phyloP scores from a whole-genome alignment of 2,113 vertebrate genomes.

The Channa argus region DNA sequence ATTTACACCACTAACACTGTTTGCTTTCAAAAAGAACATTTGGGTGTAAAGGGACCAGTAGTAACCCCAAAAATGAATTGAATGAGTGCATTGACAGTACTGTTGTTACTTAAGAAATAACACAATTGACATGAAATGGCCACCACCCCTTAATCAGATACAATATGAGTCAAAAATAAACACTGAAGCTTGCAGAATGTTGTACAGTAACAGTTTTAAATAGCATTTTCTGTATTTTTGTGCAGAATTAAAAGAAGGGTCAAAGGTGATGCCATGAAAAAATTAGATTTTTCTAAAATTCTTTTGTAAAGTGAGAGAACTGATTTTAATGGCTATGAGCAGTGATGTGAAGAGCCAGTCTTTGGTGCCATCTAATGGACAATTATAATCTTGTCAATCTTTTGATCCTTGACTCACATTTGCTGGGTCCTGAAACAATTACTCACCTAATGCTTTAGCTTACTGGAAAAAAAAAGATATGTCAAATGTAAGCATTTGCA shows the following conservation, averaged over 20 bases:
- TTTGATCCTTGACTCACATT: too few species aligned
- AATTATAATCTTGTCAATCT: too few species aligned
- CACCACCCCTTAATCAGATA: background rate
- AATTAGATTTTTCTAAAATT: too few species aligned
- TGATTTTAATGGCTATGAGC: background rate
- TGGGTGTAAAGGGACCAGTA: constrained; percentile 1
- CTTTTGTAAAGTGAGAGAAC: background rate
- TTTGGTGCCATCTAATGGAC: constrained; percentile 67
- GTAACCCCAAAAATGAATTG: background rate
- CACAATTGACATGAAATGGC: constrained; percentile 45
- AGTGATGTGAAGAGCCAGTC: background rate
- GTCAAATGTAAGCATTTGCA: too few species aligned
- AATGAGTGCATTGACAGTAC: background rate
- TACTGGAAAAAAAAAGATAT: too few species aligned
- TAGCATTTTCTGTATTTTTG: background rate
- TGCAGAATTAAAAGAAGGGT: background rate
- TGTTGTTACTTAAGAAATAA: constrained; percentile 46
- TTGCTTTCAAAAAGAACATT: constrained; percentile 1
- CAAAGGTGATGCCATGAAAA: background rate
- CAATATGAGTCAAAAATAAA: constrained; percentile 26
- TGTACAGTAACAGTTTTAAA: background rate
- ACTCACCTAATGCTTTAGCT: too few species aligned
- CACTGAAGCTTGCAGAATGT: background rate
- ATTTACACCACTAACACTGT: background rate
- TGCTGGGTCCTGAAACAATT: too few species aligned